Conservation (phyloP, 2,797 vertebrate species). For the Distichodus sexfasciatus region DNA sequence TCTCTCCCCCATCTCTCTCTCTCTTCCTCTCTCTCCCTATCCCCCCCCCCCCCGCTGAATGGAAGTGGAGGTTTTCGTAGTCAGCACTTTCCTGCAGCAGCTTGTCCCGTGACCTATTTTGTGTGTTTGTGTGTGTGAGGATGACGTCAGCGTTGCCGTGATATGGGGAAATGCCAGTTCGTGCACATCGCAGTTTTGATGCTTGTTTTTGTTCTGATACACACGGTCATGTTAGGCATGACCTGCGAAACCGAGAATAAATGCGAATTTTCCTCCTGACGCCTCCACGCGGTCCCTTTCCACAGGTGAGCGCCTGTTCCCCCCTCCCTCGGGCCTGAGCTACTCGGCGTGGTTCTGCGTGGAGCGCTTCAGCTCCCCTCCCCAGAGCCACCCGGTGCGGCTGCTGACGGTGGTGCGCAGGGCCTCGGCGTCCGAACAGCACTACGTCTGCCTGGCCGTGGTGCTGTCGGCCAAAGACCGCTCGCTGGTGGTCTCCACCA, state of each 20-base stretch:
- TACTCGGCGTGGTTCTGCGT: slow-evolving; percentile 97
- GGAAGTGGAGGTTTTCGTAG: slow-evolving; percentile 43
- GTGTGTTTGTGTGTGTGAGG: no score
- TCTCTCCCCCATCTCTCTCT: background rate
- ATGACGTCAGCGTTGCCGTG: slow-evolving; percentile 44
- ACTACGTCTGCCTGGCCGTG: slow-evolving; percentile 88
- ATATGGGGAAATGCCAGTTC: slow-evolving; percentile 17
- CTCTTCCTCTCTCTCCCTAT: background rate
- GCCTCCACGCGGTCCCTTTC: background rate
- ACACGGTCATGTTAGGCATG: no score
- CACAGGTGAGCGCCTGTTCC: slow-evolving; percentile 91
- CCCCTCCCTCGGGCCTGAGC: slow-evolving; percentile 92
- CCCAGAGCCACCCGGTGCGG: slow-evolving; percentile 86
- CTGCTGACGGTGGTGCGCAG: slow-evolving; percentile 89
- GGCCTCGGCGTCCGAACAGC: slow-evolving; percentile 92
- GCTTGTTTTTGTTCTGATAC: no score
- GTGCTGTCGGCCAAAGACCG: slow-evolving; percentile 90
- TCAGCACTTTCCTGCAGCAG: slow-evolving; percentile 43
- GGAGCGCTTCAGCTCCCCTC: slow-evolving; percentile 85
- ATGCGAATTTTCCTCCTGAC: background rate
- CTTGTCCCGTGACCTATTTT: slow-evolving; percentile 52
- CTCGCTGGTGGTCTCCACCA: slow-evolving; percentile 91
- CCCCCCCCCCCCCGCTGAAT: slow-evolving; percentile 6
- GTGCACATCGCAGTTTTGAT: slow-evolving; percentile 28
- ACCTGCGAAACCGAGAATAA: no score